Conservation (phyloP, 2,113 vertebrate genomes). For the Anhinga anhinga region DNA sequence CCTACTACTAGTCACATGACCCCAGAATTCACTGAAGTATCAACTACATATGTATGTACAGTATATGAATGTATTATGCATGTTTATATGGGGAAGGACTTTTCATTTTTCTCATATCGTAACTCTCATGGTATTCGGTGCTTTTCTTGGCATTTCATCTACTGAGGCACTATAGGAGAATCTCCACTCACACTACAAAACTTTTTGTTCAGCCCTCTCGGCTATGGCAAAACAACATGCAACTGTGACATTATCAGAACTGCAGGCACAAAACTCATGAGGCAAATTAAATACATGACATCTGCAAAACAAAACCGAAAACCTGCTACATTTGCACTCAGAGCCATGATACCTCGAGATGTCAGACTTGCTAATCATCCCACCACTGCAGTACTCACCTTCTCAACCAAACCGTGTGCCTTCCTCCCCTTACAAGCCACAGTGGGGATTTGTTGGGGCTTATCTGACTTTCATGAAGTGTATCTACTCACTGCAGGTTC, state of each 20-base stretch:
- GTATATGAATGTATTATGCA: not conserved
- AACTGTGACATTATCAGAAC: not conserved
- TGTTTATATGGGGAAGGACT: not conserved
- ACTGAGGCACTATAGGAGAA: not conserved
- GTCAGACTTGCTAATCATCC: conserved; percentile 13
- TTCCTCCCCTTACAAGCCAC: not conserved
- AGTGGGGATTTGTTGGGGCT: not conserved
- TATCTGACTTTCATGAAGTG: conserved; percentile 5
- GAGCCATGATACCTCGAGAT: not conserved
- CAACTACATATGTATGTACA: not conserved
- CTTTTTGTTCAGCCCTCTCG: not conserved
- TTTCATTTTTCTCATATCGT: not conserved
- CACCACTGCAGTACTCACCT: not conserved
- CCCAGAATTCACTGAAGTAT: not conserved
- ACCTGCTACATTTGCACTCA: not conserved
- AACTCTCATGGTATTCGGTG: not conserved
- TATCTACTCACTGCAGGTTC: not conserved
- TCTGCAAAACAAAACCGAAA: conserved; percentile 20
- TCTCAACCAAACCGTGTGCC: not conserved
- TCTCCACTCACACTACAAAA: not conserved
- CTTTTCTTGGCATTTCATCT: not conserved
- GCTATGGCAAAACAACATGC: not conserved
- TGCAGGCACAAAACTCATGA: not conserved
- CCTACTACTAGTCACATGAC: not conserved
- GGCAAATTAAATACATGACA: not conserved